Evolutionary conservation across 2,113 vertebrate species (phyloP).

Genomic region (Cyanoliseus patagonus): DNA sequence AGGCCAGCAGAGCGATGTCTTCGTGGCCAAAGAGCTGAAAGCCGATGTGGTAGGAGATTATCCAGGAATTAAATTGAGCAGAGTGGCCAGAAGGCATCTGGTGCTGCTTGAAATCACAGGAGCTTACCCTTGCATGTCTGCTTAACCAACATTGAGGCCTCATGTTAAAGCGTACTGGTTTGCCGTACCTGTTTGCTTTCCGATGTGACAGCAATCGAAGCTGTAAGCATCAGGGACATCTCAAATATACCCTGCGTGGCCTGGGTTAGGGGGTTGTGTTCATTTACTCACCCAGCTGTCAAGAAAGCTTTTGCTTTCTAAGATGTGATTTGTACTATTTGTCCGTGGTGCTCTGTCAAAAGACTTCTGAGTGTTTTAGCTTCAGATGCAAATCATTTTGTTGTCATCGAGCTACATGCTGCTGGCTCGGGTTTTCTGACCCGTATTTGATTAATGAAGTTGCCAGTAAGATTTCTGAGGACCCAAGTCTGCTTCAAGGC

Average conservation of each 20-base stretch:
- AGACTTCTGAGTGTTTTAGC: neutral
- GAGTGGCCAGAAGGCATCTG: neutral
- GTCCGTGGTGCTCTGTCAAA: neutral
- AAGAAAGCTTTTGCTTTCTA: neutral
- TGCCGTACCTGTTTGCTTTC: neutral
- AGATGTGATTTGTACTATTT: neutral
- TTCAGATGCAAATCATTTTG: neutral
- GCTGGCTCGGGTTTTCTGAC: neutral
- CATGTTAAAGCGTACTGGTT: neutral
- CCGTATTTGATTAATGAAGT: neutral
- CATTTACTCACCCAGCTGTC: neutral
- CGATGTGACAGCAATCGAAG: rapidly evolving
- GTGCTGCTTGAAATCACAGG: neutral
- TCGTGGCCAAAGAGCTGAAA: neutral
- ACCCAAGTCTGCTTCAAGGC: neutral
- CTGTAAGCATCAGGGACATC: neutral
- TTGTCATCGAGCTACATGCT: neutral
- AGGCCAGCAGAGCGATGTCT: neutral
- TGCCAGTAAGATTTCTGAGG: neutral
- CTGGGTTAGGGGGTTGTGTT: neutral
- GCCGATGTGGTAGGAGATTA: neutral
- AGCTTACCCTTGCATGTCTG: neutral
- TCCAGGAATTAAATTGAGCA: neutral
- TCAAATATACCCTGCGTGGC: rapidly evolving
- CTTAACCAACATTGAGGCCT: neutral